phyloP scores from a whole-genome alignment of 2,113 vertebrate genomes.

The Sylvilagus bachmani region DNA sequence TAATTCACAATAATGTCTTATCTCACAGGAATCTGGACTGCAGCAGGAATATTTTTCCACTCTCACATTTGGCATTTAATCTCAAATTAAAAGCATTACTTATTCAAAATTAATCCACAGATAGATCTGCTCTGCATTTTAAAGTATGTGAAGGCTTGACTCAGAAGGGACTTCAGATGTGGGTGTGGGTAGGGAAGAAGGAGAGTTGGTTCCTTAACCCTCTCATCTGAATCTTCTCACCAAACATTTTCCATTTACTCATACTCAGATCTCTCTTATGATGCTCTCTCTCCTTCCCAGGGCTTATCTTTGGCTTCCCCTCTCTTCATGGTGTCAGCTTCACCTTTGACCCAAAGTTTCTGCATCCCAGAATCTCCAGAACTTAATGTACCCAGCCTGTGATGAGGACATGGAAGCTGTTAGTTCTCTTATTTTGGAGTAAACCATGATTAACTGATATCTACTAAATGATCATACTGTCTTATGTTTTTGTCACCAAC shows the following conservation, averaged over 20 bases:
- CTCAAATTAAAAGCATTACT: constrained; percentile 58
- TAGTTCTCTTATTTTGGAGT: neutral
- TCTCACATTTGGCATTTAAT: constrained; percentile 18
- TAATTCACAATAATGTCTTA: constrained; percentile 4
- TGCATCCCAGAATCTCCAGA: neutral
- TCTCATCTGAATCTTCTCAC: neutral
- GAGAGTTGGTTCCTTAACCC: neutral
- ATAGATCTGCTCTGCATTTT: neutral
- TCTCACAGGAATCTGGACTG: neutral
- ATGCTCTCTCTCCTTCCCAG: neutral
- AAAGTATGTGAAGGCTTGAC: neutral
- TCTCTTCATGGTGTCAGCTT: neutral
- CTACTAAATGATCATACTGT: too few relatives aligned
- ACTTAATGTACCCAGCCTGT: neutral
- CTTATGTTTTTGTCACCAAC: too few relatives aligned
- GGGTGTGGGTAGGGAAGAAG: neutral
- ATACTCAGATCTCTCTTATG: neutral
- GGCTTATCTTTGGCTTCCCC: neutral
- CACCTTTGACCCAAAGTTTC: neutral
- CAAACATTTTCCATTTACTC: neutral
- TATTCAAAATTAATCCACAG: neutral
- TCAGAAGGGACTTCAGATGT: neutral
- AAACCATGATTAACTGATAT: too few relatives aligned
- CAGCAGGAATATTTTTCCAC: neutral
- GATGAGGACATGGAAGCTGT: neutral